These are phyloP conservation scores for Anastatus disparis DNA, from an alignment of 1,140 invertebrate genomes.

Conservation along the genomic window DNA sequence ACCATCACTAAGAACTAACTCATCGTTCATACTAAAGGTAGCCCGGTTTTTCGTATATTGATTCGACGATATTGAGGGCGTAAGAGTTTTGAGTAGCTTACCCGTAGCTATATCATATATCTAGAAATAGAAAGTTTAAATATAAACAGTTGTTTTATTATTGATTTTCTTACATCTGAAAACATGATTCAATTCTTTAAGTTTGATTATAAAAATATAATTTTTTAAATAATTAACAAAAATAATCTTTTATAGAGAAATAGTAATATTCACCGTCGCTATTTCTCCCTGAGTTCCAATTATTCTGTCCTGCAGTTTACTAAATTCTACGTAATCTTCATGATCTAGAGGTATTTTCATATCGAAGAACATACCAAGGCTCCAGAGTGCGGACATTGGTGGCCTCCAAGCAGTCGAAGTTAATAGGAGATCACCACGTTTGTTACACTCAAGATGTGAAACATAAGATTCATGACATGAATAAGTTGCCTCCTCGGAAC, in stretches of 20 bases:
- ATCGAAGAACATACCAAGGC: conserved; percentile 77
- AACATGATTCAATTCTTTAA: conserved; percentile 19
- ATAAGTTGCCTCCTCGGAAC: conserved; percentile 81
- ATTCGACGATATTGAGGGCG: conserved; percentile 86
- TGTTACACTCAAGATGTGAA: conserved; percentile 78
- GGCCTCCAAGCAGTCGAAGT: conserved; percentile 87
- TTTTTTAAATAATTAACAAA: too few species aligned
- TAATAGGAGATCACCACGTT: conserved; percentile 82
- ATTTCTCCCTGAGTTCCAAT: conserved; percentile 84
- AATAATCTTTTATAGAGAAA: too few species aligned
- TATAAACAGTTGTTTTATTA: too few species aligned
- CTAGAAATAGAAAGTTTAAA: conserved; percentile 62
- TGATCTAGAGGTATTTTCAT: conserved; percentile 80
- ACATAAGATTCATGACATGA: conserved; percentile 87
- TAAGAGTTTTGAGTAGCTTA: conserved; percentile 77
- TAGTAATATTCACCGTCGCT: conserved; percentile 68
- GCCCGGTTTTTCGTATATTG: conserved; percentile 94
- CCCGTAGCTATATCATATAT: conserved; percentile 93
- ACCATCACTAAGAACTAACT: conserved; percentile 91
- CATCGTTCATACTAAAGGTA: conserved; percentile 93
- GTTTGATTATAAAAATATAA: neutral
- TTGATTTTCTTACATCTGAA: too few species aligned
- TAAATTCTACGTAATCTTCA: conserved; percentile 92
- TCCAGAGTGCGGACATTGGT: conserved; percentile 89
- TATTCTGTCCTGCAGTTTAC: conserved; percentile 88